Base-by-base conservation (phyloP, 2,797 vertebrate genomes). In the Aphelocoma californica region DNA sequence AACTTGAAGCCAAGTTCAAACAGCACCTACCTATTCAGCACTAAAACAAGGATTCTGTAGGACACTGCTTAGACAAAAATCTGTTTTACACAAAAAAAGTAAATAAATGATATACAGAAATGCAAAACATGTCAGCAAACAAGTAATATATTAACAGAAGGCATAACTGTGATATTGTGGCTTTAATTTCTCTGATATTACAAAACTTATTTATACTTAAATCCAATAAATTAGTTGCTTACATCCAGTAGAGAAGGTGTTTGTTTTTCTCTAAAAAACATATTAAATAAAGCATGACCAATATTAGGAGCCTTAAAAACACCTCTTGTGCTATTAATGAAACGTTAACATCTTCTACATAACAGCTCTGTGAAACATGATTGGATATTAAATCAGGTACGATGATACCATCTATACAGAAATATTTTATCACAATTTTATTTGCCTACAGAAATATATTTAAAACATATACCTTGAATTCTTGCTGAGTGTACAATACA, bases 401-500 rank as follows among this genome's bases (percentile, higher is more conserved):
- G 25, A 31, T 2, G 28, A 8, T 8, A 60, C 5, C 12, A 40
- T 4, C 24, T 24, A 51, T 6, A 65, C 14, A 51, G 25, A 87
- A 60, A 48, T 47, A 78, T 32, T 92, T 85, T 18, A 72, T 26
- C 26, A 40, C 2, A 0, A 45, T 62, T 58, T 51, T 57, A 44
- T 38, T 42, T 12, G 10, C 7, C 38, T 38, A 78, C 8, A 61
- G n/a, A 29, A 83, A 18, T 14, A 26, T 5, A 47, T 42, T 25
- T 42, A 77, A 45, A 77, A 67, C 3, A 6, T 14, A 51, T 97
- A 98, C 98, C 98, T 98, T 98, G 98, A 94, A 98, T 97, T 94
- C 98, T 97, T 70, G 97, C 81, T 31, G 98, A 98, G 82, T 97
- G 98, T 67, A 98, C 96, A 50, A 98, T 70, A 69, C 98, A 98